These are phyloP conservation scores for Fistularia commersonii DNA, from an alignment of 2,797 vertebrate species.

Conservation along the genomic window DNA sequence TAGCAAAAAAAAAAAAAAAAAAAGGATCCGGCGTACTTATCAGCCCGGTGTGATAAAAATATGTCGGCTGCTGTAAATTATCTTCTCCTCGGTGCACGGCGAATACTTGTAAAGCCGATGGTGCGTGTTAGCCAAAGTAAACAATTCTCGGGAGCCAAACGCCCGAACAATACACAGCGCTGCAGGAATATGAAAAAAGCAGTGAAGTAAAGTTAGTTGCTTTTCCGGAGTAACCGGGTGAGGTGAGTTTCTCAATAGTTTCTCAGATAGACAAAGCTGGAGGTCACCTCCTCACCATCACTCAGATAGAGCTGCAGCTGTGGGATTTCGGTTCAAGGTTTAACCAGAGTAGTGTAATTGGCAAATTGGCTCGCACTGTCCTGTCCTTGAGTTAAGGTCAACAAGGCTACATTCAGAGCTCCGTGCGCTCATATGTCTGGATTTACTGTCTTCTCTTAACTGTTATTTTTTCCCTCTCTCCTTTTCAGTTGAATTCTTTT, in stretches of 20 bases:
- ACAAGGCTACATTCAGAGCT: slow-evolving; percentile 53
- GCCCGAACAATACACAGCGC: too few relatives aligned
- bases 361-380: slow-evolving; percentile 62
- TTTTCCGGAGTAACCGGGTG: neutral
- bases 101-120: neutral
- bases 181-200: slow-evolving; percentile 1
- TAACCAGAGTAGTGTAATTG: slow-evolving; percentile 62
- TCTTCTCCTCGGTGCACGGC: slow-evolving; percentile 2
- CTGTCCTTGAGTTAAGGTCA: slow-evolving; percentile 75
- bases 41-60: slow-evolving; percentile 17
- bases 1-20: too few relatives aligned
- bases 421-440: slow-evolving; percentile 35
- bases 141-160: too few relatives aligned
- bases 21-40: slow-evolving; percentile 10
- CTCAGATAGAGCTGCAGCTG: slow-evolving; percentile 71
- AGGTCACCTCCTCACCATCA: slow-evolving; percentile 45
- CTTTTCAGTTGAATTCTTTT: slow-evolving; percentile 4
- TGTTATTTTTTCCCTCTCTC: slow-evolving; percentile 5
- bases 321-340: slow-evolving; percentile 72
- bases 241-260: slow-evolving; percentile 8
- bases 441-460: slow-evolving; percentile 21
- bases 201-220: slow-evolving; percentile 5
- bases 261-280: slow-evolving; percentile 40
- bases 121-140: neutral
- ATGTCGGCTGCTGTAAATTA: slow-evolving; percentile 15